These are phyloP conservation scores for Chiloscyllium plagiosum DNA, from an alignment of 2,113 vertebrate species.

Conservation along the genomic window DNA sequence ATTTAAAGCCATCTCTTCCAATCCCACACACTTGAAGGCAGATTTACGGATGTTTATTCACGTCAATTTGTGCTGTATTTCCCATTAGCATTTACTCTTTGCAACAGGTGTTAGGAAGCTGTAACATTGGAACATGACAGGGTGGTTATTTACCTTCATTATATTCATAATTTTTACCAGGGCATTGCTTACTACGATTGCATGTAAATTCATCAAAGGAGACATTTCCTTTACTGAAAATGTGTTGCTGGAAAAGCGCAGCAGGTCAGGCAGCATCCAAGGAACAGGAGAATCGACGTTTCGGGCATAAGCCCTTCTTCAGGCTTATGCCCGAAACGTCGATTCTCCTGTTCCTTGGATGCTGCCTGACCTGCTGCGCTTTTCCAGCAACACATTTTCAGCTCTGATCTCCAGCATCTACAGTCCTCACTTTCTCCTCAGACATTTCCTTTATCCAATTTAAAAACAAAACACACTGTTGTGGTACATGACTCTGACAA, in stretches of 20 bases:
- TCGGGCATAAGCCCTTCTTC: too few relatives aligned
- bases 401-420: too few relatives aligned
- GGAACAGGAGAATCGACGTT: too few relatives aligned
- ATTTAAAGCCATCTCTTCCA: not conserved
- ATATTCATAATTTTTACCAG: not conserved
- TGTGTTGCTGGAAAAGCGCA: too few relatives aligned
- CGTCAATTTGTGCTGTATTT: not conserved
- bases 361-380: too few relatives aligned
- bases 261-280: too few relatives aligned
- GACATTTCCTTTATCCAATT: not conserved
- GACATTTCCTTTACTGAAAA: not conserved
- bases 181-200: not conserved
- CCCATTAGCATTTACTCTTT: not conserved
- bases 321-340: too few relatives aligned
- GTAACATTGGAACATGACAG: constrained; percentile 3
- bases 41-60: constrained; percentile 10
- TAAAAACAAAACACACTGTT: not conserved
- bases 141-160: not conserved
- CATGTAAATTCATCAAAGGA: not conserved
- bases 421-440: too few relatives aligned
- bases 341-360: too few relatives aligned
- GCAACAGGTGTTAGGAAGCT: not conserved
- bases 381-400: too few relatives aligned
- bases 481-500: not conserved
- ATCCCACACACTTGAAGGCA: not conserved